Evolutionary conservation across 1,140 invertebrate species (phyloP), one percentile per base, ranked within the genome.

Genomic region (Zaprionus camerounensis): DNA sequence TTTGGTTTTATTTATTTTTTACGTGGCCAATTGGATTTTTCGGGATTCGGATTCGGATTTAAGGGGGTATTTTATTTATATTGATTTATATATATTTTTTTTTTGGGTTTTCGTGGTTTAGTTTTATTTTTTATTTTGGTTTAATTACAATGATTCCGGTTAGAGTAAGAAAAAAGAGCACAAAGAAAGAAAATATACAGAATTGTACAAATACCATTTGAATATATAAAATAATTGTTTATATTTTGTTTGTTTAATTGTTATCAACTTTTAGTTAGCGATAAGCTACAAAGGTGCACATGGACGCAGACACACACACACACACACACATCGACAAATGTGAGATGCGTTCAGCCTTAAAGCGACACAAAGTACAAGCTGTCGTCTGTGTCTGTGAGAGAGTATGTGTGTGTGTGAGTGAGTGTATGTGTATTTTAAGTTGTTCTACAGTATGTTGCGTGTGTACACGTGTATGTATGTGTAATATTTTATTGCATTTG

Each of bases 111-210:
- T 73, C 34, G 44, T 49, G n/a, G 44, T 49, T 49, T 49, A 49
- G 46, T 41, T 38, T 55, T 41, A 20, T 74, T 62, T 65, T 58
- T 64, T 31, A 46, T 71, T 41, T 65, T 31, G 74, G 46, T 76
- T 76, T 83, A 82, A 84, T 82, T 84, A 83, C 76, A 83, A 66
- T 80, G 77, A 71, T 76, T 65, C 68, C 80, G 66, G 53, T 64
- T 62, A 69, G 76, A 77, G 56, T 71, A 71, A 76, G 71, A 77
- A 86, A 84, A 87, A 82, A 88, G 82, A 91, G 81, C 79, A 91
- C 69, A 90, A 91, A 82, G 82, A 91, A 76, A 88, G 71, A 81
- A 80, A 88, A 88, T 77, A 87, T 78, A 81, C 80, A 81, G 31
- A 73, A 88, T 91, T 78, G 66, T 73, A 91, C 82, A 80, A 61